Evolutionary conservation across 2,888 invertebrate genomes (phyloP).

Genomic region (Catonia carolina): DNA sequence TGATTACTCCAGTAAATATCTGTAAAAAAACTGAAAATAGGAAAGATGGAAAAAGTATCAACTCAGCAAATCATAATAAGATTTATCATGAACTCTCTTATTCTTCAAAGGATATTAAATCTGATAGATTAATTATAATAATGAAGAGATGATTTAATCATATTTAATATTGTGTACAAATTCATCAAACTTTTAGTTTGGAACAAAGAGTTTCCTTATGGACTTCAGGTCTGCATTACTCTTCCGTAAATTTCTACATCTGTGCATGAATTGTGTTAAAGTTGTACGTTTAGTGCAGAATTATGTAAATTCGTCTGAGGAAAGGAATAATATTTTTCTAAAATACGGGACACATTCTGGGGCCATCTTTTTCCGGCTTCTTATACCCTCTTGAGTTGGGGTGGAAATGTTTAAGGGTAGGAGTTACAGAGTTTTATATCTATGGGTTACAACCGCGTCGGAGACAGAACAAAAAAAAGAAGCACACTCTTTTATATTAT

Average conservation of each 20-base stretch:
- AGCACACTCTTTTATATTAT: conserved; percentile 9
- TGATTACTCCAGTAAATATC: too few relatives aligned
- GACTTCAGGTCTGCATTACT: neutral
- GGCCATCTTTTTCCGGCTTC: conserved; percentile 26
- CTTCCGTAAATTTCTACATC: conserved; percentile 31
- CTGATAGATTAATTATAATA: too few relatives aligned
- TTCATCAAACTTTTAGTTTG: too few relatives aligned
- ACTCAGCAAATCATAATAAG: too few relatives aligned
- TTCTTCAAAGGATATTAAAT: too few relatives aligned
- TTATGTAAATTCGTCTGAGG: conserved; percentile 32
- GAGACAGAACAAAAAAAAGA: conserved; percentile 4
- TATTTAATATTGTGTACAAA: too few relatives aligned
- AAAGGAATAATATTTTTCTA: conserved; percentile 27
- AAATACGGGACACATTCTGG: conserved; percentile 27
- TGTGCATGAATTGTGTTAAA: conserved; percentile 33
- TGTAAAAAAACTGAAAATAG: too few relatives aligned
- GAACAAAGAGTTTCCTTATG: too few relatives aligned
- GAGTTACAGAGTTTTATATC: conserved; percentile 10
- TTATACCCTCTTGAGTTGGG: conserved; percentile 11
- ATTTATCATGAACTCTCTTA: too few relatives aligned
- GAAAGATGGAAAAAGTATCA: too few relatives aligned
- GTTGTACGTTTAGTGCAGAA: conserved; percentile 32
- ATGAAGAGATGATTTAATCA: too few relatives aligned
- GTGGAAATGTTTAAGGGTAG: neutral
- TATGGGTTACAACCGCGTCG: conserved; percentile 1